These are phyloP conservation scores for Petrosia ficiformis DNA, from an alignment of 37 sponge, comb jelly and placozoan species.

Conservation along the genomic window DNA sequence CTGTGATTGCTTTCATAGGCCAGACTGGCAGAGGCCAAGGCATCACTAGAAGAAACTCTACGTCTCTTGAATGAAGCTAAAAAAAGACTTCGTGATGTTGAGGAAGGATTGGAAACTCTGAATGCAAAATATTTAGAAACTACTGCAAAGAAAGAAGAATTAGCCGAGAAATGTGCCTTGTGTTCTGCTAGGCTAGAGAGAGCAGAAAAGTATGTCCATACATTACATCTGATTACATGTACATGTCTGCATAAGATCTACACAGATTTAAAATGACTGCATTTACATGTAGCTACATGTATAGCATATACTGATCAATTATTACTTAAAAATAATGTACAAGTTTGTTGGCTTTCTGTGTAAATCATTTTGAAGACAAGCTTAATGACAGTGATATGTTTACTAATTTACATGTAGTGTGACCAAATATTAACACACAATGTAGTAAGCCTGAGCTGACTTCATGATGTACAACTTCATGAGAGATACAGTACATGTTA, in stretches of 20 bases:
- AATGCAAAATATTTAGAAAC: conserved; percentile 91
- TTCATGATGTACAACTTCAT: too few species aligned
- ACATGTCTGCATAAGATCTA: background rate
- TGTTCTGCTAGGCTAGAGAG: conserved; percentile 86
- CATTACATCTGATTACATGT: background rate
- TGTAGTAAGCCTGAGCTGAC: too few species aligned
- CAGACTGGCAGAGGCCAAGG: conserved; percentile 78
- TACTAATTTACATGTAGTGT: too few species aligned
- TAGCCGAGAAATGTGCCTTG: conserved; percentile 86
- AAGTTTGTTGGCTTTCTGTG: too few species aligned
- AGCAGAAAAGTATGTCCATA: conserved; percentile 75
- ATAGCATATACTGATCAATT: too few species aligned
- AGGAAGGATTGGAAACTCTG: conserved; percentile 85
- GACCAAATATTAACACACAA: too few species aligned
- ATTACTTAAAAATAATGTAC: too few species aligned
- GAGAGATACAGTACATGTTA: too few species aligned
- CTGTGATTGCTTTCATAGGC: conserved; percentile 33
- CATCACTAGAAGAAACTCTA: conserved; percentile 78
- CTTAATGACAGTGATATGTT: too few species aligned
- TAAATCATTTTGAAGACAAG: too few species aligned
- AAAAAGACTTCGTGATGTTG: conserved; percentile 85
- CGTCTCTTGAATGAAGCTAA: conserved; percentile 80
- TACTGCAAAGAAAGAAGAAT: conserved; percentile 90
- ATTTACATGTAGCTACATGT: conserved; percentile 45
- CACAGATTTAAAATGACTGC: background rate